Conservation (phyloP, 2,113 vertebrate species). For the Tachuris rubrigastra region DNA sequence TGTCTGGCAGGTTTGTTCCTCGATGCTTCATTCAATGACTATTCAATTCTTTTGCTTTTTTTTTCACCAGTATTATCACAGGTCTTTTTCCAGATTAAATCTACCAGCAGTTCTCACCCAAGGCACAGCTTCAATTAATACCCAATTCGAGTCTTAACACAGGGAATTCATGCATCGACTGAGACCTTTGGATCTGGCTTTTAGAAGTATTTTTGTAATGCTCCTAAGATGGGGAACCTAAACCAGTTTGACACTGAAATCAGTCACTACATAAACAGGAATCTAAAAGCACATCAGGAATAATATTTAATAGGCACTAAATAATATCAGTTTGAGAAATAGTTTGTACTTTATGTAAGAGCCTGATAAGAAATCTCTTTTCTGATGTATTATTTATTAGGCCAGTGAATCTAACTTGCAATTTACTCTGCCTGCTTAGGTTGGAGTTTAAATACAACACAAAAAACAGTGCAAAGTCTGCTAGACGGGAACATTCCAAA, state of each 20-base stretch:
- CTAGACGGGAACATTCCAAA: not conserved
- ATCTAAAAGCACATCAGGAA: not conserved
- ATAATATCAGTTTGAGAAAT: not conserved
- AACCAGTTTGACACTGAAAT: not conserved
- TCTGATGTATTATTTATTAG: not conserved
- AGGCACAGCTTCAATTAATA: slow-evolving; percentile 25
- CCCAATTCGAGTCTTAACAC: not conserved
- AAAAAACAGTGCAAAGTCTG: not conserved
- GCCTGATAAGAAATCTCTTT: not conserved
- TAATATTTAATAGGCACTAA: not conserved
- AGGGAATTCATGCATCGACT: not conserved
- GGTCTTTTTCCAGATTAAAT: not conserved
- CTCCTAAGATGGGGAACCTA: not conserved
- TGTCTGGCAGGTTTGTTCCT: slow-evolving; percentile 48
- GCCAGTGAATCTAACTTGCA: not conserved
- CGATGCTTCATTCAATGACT: not conserved
- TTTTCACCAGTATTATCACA: not conserved
- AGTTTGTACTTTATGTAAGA: not conserved
- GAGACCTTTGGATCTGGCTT: not conserved
- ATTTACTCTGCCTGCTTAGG: not conserved
- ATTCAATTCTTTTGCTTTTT: not conserved
- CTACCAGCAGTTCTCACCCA: not conserved
- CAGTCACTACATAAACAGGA: not conserved
- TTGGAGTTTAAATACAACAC: not conserved
- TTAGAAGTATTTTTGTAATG: not conserved